Conservation (phyloP, 2,888 invertebrate species). For the Unio delphinus region DNA sequence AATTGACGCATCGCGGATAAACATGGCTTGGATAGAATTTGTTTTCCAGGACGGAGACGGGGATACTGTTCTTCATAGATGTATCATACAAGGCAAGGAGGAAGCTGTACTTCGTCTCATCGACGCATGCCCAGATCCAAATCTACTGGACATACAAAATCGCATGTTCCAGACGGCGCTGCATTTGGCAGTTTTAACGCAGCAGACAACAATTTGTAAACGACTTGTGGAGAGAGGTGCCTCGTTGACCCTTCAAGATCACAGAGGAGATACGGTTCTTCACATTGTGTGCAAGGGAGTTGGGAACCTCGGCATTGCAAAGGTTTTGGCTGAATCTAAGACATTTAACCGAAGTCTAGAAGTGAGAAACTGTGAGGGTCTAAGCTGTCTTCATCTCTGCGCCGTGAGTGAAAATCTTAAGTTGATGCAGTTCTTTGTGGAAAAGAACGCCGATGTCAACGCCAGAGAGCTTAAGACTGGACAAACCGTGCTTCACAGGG, state of each 20-base stretch:
- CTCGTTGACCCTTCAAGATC: constrained; percentile 3
- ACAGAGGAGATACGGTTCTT: constrained; percentile 11
- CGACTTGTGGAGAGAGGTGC: constrained; percentile 3
- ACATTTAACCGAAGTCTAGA: constrained; percentile 3
- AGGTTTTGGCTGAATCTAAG: not conserved
- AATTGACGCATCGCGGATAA: too few species aligned
- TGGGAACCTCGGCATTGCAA: not conserved
- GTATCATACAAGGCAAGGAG: constrained; percentile 4
- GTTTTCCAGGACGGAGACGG: constrained; percentile 7
- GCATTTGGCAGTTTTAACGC: constrained; percentile 7
- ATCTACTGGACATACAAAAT: constrained; percentile 7
- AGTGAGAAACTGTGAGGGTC: constrained; percentile 8
- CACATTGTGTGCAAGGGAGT: constrained; percentile 8
- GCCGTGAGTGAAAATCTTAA: constrained; percentile 2
- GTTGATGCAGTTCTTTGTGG: constrained; percentile 4
- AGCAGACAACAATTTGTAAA: constrained; percentile 2
- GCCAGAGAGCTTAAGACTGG: constrained; percentile 11
- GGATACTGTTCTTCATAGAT: constrained; percentile 7
- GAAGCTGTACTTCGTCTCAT: constrained; percentile 3
- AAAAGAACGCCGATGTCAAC: constrained; percentile 8
- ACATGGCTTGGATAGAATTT: too few species aligned
- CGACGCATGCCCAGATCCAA: not conserved
- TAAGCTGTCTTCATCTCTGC: constrained; percentile 11
- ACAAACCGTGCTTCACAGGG: constrained; percentile 9
- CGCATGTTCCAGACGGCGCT: constrained; percentile 10